These are phyloP conservation scores for Acrobasis suavella DNA, from an alignment of 2,888 invertebrate species.

Conservation along the genomic window DNA sequence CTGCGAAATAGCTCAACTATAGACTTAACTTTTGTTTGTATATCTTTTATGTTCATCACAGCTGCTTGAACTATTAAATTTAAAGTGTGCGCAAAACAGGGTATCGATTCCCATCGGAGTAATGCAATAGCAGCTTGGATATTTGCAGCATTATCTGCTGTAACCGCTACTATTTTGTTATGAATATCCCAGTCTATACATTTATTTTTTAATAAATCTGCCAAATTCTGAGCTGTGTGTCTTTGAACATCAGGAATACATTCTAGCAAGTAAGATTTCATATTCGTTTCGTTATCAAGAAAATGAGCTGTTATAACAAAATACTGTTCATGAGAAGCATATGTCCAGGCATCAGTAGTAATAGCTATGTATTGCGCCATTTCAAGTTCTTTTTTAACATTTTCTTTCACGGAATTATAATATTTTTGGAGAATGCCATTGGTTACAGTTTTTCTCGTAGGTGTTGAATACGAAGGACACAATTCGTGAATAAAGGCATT, in stretches of 20 bases:
- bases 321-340: conserved; percentile 17
- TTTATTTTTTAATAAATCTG: conserved; percentile 10
- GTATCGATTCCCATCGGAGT: conserved; percentile 20
- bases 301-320: conserved; percentile 3
- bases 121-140: conserved; percentile 20
- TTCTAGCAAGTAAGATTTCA: conserved; percentile 4
- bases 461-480: conserved; percentile 12
- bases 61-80: conserved; percentile 25
- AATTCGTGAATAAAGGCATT: conserved; percentile 5
- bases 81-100: conserved; percentile 23
- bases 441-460: conserved; percentile 3
- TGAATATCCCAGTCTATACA: conserved; percentile 27
- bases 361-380: conserved; percentile 23
- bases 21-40: conserved; percentile 18
- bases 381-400: conserved; percentile 12
- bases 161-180: conserved; percentile 25
- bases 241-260: neutral
- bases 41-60: conserved; percentile 23
- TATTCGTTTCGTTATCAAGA: conserved; percentile 3
- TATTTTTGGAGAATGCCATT: conserved; percentile 9
- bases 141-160: conserved; percentile 22
- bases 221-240: conserved; percentile 6
- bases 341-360: conserved; percentile 29
- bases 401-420: conserved; percentile 13
- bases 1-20: conserved; percentile 30